Evolutionary conservation across 2,113 vertebrate species (phyloP).

Genomic region (Pungitius pungitius): DNA sequence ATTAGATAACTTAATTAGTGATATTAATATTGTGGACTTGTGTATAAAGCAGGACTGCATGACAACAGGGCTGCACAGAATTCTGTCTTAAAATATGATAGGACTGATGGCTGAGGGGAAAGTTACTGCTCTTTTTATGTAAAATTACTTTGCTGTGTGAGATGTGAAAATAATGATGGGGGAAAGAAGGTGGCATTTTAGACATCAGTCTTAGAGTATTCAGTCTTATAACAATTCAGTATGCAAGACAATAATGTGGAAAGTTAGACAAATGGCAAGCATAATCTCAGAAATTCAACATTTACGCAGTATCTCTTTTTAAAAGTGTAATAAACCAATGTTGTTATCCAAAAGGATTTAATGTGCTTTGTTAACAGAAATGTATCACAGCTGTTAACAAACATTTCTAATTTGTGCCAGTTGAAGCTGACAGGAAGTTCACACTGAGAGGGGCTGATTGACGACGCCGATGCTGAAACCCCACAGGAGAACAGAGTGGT

Average conservation of each 20-base stretch:
- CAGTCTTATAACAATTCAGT: slow-evolving; percentile 65
- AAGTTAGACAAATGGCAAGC: background rate
- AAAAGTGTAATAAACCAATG: background rate
- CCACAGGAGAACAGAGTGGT: too few relatives aligned
- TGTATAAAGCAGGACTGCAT: background rate
- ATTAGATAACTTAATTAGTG: background rate
- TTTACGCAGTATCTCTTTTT: background rate
- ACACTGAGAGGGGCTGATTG: too few relatives aligned
- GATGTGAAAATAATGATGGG: slow-evolving; percentile 42
- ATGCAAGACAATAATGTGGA: slow-evolving; percentile 44
- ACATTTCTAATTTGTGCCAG: too few relatives aligned
- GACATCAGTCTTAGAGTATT: slow-evolving; percentile 20
- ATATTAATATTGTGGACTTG: background rate
- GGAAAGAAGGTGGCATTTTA: slow-evolving; percentile 34
- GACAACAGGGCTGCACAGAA: background rate
- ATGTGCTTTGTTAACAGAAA: too few relatives aligned
- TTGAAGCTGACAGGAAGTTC: too few relatives aligned
- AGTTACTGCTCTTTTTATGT: slow-evolving; percentile 14
- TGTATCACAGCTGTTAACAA: too few relatives aligned
- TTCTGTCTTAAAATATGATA: background rate
- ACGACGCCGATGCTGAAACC: too few relatives aligned
- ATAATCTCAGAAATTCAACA: background rate
- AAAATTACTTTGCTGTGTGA: slow-evolving; percentile 11
- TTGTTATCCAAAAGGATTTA: too few relatives aligned
- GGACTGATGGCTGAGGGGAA: slow-evolving; percentile 17